Conservation (phyloP, 1,140 invertebrate species). For the Brachionus rubens region DNA sequence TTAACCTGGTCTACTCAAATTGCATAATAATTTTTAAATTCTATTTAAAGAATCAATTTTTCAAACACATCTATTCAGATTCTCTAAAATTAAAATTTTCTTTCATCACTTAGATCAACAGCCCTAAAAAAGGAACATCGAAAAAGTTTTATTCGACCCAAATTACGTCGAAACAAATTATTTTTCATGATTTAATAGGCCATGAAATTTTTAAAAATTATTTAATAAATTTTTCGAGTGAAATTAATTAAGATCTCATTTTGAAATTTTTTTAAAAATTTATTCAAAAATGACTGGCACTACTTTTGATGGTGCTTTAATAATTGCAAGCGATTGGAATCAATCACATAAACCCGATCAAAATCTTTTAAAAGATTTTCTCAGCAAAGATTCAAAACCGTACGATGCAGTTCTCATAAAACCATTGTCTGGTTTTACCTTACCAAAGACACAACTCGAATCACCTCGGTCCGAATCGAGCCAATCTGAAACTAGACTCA, state of each 20-base stretch:
- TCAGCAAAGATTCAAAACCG: not conserved
- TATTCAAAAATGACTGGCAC: conserved; percentile 12
- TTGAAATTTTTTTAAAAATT: not conserved
- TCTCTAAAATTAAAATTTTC: too few relatives aligned
- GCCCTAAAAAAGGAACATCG: too few relatives aligned
- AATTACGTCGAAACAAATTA: conserved; percentile 27
- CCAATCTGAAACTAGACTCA: not conserved
- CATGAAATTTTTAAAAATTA: not conserved
- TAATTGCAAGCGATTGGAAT: conserved; percentile 14
- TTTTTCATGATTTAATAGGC: not conserved
- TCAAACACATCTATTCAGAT: too few relatives aligned
- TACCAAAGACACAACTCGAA: not conserved
- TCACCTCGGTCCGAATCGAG: not conserved
- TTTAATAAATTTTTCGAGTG: too few relatives aligned
- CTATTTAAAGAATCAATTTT: too few relatives aligned
- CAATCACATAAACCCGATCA: not conserved
- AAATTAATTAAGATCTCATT: too few relatives aligned
- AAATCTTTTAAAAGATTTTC: not conserved
- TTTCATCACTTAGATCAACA: too few relatives aligned
- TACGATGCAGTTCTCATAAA: not conserved
- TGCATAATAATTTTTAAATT: too few relatives aligned
- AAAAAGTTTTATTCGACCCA: conserved; percentile 7
- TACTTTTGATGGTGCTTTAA: conserved; percentile 8
- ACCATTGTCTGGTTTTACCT: not conserved
- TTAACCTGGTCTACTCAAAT: too few relatives aligned